phyloP scores from a whole-genome alignment of 2,113 vertebrate genomes.

The Scomber colias region DNA sequence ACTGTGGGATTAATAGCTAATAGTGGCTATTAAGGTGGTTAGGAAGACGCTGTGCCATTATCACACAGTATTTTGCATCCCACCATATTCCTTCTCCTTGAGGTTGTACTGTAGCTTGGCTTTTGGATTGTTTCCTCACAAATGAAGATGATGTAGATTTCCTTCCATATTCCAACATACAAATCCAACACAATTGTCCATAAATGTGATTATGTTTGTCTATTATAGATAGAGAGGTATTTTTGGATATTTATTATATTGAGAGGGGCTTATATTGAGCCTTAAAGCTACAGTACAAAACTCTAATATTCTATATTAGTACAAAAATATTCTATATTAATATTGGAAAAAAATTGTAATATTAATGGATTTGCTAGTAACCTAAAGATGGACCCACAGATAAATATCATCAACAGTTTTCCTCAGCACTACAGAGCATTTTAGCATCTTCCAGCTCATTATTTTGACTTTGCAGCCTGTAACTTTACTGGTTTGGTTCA shows the following conservation, averaged over 20 bases:
- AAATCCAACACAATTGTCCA: background rate
- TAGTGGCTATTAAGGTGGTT: background rate
- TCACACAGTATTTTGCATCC: background rate
- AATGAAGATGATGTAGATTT: no score
- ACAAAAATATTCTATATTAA: background rate
- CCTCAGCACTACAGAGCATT: background rate
- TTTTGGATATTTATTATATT: background rate
- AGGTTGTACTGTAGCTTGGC: background rate
- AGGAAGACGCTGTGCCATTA: background rate
- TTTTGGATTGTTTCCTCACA: background rate
- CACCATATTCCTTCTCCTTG: background rate
- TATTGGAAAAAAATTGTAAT: background rate
- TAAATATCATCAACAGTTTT: background rate
- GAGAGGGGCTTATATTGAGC: no score
- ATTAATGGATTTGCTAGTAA: no score
- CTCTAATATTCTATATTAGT: no score
- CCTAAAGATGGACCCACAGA: no score
- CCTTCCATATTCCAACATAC: no score
- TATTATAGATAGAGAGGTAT: background rate
- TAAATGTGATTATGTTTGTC: background rate
- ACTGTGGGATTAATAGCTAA: background rate
- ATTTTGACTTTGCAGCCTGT: no score
- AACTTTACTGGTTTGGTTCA: no score
- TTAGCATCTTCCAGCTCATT: no score
- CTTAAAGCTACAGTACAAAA: background rate